Percentiles rank a stretch among this genome's conserved stretches.
Conservation (phyloP, 2,888 invertebrate species). For the Habroteleia sp. region DNA sequence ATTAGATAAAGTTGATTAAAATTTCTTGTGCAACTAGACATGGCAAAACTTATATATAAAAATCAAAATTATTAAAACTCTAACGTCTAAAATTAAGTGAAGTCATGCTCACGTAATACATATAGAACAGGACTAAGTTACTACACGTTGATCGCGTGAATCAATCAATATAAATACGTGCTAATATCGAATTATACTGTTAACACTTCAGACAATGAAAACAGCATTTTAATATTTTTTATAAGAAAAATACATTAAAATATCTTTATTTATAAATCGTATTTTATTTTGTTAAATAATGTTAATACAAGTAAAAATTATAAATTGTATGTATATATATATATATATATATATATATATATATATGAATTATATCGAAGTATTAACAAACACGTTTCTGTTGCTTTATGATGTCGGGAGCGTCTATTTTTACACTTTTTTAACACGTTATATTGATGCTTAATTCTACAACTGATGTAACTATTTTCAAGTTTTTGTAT, state of each 20-base stretch:
- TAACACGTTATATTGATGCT: slow-evolving; percentile 20
- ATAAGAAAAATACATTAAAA: slow-evolving; percentile 7
- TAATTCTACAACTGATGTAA: slow-evolving; percentile 55
- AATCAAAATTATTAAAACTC: too few relatives aligned
- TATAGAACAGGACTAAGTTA: too few relatives aligned
- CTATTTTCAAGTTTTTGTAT: slow-evolving; percentile 44
- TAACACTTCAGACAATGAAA: slow-evolving; percentile 34
- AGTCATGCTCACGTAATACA: too few relatives aligned
- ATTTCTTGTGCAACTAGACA: too few relatives aligned
- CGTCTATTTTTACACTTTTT: slow-evolving; percentile 29
- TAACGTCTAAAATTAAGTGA: too few relatives aligned
- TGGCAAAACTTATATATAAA: too few relatives aligned
- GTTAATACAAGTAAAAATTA: slow-evolving; percentile 33
- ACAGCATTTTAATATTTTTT: slow-evolving; percentile 54
- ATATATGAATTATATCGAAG: slow-evolving; percentile 43
- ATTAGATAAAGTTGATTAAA: too few relatives aligned
- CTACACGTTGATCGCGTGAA: too few relatives aligned
- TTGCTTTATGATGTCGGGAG: slow-evolving; percentile 26
- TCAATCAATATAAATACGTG: too few relatives aligned
- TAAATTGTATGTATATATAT: too few relatives aligned
- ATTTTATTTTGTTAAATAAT: slow-evolving; percentile 41
- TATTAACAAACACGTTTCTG: slow-evolving; percentile 36
- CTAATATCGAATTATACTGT: too few relatives aligned
- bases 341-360: too few relatives aligned
- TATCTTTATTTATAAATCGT: slow-evolving; percentile 49